Conservation (phyloP, 1,140 invertebrate species). For the Heliothis virescens region DNA sequence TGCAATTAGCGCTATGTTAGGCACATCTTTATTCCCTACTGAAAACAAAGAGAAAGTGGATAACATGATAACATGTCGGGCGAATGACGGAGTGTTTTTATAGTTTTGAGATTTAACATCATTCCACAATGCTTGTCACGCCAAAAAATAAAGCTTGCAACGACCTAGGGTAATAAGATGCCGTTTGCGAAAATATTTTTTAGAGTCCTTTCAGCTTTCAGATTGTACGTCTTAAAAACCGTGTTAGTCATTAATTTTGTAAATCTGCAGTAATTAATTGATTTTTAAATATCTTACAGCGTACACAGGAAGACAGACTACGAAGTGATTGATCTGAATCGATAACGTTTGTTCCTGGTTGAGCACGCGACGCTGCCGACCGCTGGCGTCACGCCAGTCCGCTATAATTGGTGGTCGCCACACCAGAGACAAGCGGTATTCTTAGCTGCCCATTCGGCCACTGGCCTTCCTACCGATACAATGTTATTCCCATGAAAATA, state of each 20-base stretch:
- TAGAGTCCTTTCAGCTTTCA: no score
- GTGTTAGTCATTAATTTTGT: no score
- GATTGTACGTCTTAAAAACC: no score
- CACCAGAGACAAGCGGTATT: constrained; percentile 80
- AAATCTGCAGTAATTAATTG: no score
- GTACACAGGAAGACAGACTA: constrained; percentile 29
- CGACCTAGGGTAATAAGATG: no score
- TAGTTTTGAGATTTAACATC: no score
- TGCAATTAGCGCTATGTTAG: constrained; percentile 34
- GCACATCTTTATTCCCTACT: not conserved
- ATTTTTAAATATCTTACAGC: no score
- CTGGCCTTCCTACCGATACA: constrained; percentile 79
- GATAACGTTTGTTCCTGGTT: constrained; percentile 76
- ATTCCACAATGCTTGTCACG: no score
- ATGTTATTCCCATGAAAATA: constrained; percentile 67
- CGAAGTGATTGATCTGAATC: constrained; percentile 73
- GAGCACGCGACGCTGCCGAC: constrained; percentile 65
- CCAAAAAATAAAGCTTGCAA: no score
- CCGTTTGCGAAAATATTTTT: no score
- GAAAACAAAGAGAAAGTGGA: constrained; percentile 4
- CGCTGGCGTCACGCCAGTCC: constrained; percentile 79
- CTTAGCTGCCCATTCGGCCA: constrained; percentile 81
- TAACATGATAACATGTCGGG: no score
- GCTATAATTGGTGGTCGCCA: constrained; percentile 84
- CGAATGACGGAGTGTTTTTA: no score